A percentile compares a stretch with the other conserved stretches of the same genome.
Evolutionary conservation across 2,113 vertebrate species (phyloP).

Genomic region (Turdus rufiventris): DNA sequence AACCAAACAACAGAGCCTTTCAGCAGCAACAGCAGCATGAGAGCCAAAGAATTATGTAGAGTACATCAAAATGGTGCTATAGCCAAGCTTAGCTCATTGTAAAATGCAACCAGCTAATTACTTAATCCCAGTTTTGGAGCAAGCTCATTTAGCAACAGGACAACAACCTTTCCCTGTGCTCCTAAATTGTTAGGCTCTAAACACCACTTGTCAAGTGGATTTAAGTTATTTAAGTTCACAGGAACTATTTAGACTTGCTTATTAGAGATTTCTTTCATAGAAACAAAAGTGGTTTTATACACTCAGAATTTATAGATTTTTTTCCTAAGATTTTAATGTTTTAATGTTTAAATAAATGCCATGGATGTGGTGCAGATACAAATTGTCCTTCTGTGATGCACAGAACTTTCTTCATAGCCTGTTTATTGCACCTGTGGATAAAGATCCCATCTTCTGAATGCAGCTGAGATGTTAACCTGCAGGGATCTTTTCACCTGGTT

Average conservation of each 20-base stretch:
- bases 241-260: not conserved
- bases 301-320: not conserved
- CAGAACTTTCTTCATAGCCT: not conserved
- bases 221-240: not conserved
- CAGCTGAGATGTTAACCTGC: not conserved
- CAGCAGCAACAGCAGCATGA: not conserved
- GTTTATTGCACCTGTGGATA: not conserved
- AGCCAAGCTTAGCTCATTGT: not conserved
- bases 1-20: not conserved
- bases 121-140: not conserved
- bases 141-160: not conserved
- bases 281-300: accelerated
- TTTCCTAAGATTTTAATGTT: not conserved
- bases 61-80: not conserved
- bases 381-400: not conserved
- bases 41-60: not conserved
- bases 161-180: not conserved
- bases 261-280: not conserved
- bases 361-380: not conserved
- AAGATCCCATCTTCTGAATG: not conserved
- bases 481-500: not conserved
- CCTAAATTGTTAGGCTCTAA: not conserved
- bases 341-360: not conserved
- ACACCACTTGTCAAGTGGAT: not conserved
- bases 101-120: not conserved